Evolutionary conservation across 2,888 invertebrate genomes (phyloP), one percentile per base, ranked within the genome.

Genomic region (Trissonchulus latispiculum): DNA sequence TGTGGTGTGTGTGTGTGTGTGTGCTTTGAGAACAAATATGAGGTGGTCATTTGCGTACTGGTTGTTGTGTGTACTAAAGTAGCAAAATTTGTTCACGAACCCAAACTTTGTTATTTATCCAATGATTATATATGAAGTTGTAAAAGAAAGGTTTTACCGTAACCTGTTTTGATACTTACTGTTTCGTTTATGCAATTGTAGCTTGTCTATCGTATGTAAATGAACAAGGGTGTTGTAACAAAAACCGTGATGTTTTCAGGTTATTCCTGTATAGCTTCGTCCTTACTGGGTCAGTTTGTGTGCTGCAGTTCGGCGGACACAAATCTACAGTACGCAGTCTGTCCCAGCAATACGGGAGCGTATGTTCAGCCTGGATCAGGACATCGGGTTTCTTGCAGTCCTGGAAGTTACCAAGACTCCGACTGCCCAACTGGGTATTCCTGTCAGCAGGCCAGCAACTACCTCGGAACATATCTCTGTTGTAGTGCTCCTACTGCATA

Each of bases 241-340:
- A n/a, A n/a, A n/a, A n/a, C n/a, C n/a, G n/a, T n/a, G 48, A 15
- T 48, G 23, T 48, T 48, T 48, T 48, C 48, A 48, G 81, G 81
- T 33, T 81, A 81, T 76, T 79, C 80, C 23, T 81, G 81, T 75
- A 80, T 78, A 72, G 79, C 78, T 33, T 77, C 77, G 0, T 79
- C 79, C 64, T 77, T 81, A 28, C 77, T 81, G 64, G 81, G 80
- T 74, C 81, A 81, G 75, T 81, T 80, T 73, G 81, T 81, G 36
- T 81, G 81, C 75, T 81, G 81, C 73, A 81, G 81, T 32, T 80
- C 80, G 2, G 77, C 78, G 36, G 79, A 79, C 1, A 80, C 80
- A 69, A 76, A 80, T 37, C 81, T 48, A 23, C 8, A 23, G 48
- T 15, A 23, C 23, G 48, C 48, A 23, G 48, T 48, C 8, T 48